Conservation (phyloP, 1,140 invertebrate genomes). For the Tachypleus tridentatus region DNA sequence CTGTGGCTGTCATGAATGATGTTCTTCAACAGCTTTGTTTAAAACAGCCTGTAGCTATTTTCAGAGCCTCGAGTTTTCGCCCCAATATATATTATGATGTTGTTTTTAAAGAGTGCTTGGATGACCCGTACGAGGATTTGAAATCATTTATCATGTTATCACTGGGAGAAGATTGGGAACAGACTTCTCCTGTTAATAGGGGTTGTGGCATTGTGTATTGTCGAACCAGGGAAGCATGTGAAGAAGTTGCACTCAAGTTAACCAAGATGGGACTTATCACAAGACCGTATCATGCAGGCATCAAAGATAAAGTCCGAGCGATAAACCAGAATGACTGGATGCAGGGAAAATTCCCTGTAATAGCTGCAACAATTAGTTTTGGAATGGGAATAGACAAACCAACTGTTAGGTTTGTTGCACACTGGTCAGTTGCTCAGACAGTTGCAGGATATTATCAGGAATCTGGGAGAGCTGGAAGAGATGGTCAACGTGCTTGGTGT, state of each 20-base stretch:
- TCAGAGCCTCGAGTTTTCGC: slow-evolving; percentile 50
- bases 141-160: slow-evolving; percentile 43
- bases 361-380: slow-evolving; percentile 53
- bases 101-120: slow-evolving; percentile 61
- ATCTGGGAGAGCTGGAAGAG: slow-evolving; percentile 50
- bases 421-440: slow-evolving; percentile 84
- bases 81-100: slow-evolving; percentile 58
- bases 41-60: slow-evolving; percentile 40
- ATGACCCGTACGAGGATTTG: slow-evolving; percentile 63
- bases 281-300: slow-evolving; percentile 52
- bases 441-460: slow-evolving; percentile 48
- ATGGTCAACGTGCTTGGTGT: slow-evolving; percentile 45
- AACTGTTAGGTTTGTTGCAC: slow-evolving; percentile 67
- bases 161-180: slow-evolving; percentile 32
- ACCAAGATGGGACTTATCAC: slow-evolving; percentile 41
- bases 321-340: slow-evolving; percentile 52
- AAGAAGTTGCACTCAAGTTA: slow-evolving; percentile 45
- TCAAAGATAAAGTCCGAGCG: slow-evolving; percentile 39
- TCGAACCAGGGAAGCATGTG: slow-evolving; percentile 50
- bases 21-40: slow-evolving; percentile 43
- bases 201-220: slow-evolving; percentile 63
- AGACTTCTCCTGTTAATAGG: slow-evolving; percentile 38
- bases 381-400: slow-evolving; percentile 63
- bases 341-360: slow-evolving; percentile 46
- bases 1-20: slow-evolving; percentile 44